Evolutionary conservation across 2,797 vertebrate genomes (phyloP), one percentile per base, ranked within the genome.

Genomic region (Myotis daubentonii): DNA sequence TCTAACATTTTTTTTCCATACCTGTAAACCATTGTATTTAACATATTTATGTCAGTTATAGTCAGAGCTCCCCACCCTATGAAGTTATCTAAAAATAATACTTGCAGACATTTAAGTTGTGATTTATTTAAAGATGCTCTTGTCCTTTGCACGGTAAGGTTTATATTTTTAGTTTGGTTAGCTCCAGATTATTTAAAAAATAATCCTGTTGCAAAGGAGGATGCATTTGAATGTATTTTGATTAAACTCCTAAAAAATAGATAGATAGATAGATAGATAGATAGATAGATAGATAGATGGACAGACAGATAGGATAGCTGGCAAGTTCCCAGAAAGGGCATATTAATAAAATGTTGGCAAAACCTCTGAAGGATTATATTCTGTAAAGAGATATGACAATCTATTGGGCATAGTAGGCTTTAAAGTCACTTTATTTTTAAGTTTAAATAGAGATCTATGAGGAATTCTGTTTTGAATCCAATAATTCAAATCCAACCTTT

Each of bases 381-480:
- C 53, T 33, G 94, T 75, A 96, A 74, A 91, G 57, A 33, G 2
- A 55, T 47, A 83, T 66, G 49, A 51, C 44, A 15, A 74, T 72
- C 81, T 94, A 70, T 44, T 95, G 78, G 66, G 38, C 88, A 71
- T 41, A 33, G 12, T 87, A 66, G 33, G 28, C 57, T 95, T 96
- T 96, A 95, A 91, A 65, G 81, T 96, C 62, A 47, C 49, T 94
- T 60, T 92, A 96, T 96, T 65, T 93, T 94, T 89, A 95, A 86
- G 91, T 95, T 97, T 96, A 93, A 97, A 95, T 96, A 91, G 84
- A 97, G 95, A 96, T 96, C 96, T 96, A 62, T 96, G 85, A 93
- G 74, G 94, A 95, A 95, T 87, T 66, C 80, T 94, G 93, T 95
- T 95, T 97, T 95, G 91, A 97, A 94, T 96, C 53, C 57, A 12